Conservation (phyloP, 2,888 invertebrate genomes). For the Lepas anatifera region DNA sequence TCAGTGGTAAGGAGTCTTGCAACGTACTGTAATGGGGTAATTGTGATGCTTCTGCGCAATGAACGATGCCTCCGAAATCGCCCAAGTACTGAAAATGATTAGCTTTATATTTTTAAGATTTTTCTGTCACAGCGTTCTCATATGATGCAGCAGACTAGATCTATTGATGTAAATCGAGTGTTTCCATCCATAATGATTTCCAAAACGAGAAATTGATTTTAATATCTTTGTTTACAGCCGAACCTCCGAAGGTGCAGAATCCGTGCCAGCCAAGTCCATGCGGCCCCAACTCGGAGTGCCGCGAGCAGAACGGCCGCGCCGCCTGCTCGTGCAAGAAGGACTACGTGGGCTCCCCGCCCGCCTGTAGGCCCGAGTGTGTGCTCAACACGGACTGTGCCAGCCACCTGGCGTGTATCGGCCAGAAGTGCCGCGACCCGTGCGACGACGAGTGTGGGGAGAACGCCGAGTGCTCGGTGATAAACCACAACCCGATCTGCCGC, state of each 20-base stretch:
- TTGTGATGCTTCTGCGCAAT: too few relatives aligned
- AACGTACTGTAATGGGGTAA: too few relatives aligned
- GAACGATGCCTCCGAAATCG: too few relatives aligned
- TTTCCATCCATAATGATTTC: too few relatives aligned
- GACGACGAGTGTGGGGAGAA: constrained; percentile 31
- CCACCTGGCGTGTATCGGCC: constrained; percentile 64
- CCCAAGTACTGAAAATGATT: too few relatives aligned
- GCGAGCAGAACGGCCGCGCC: constrained; percentile 29
- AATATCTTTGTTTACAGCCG: too few relatives aligned
- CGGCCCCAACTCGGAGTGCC: constrained; percentile 47
- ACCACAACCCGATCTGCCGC: constrained; percentile 37
- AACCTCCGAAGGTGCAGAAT: constrained; percentile 13
- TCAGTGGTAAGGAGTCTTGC: too few relatives aligned
- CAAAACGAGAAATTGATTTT: too few relatives aligned
- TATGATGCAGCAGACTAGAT: too few relatives aligned
- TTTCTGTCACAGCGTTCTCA: too few relatives aligned
- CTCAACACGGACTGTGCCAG: constrained; percentile 67
- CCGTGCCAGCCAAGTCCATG: constrained; percentile 35
- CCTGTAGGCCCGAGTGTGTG: constrained; percentile 60
- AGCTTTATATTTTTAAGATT: too few relatives aligned
- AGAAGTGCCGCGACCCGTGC: constrained; percentile 51
- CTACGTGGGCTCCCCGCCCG: constrained; percentile 44
- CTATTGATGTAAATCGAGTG: too few relatives aligned
- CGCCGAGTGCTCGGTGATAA: constrained; percentile 36
- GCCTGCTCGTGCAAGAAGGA: constrained; percentile 61